Evolutionary conservation across 1,140 invertebrate species (phyloP), one percentile per base, ranked within the genome.

Genomic region (Nephila pilipes): DNA sequence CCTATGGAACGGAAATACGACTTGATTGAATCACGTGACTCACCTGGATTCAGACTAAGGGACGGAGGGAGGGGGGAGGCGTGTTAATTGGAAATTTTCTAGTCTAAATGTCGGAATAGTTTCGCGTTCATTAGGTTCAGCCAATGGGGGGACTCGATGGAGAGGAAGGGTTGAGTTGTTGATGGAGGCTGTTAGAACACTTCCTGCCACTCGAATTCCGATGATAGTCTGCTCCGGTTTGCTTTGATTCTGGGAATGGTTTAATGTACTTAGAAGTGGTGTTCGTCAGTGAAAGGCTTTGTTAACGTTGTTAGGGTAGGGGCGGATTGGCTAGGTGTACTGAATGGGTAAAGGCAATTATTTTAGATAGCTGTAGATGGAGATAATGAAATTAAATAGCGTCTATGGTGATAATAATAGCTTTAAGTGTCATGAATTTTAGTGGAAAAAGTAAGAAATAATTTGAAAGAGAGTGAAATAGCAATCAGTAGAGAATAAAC

Each of bases 21-120:
- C 32, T 65, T 79, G 63, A 89, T 89, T 57, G n/a, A 46, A 79
- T 89, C 63, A 89, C 54, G 36, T 89, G 87, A 87, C 29, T 65
- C 85, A 87, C 60, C 60, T 54, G 83, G 18, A 85, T 60, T 85
- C 25, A 32, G 54, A 32, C 57, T 36, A 20, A 18, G 20, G 3
- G 22, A 1, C n/a, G 36, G 5, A 14, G 38, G 12, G 29, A n/a
- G 25, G 69, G 29, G 22, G 63, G 3, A 32, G 65, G 54, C 55
- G 65, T 65, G 65, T 79, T 89, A 89, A 89, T 89, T 89, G 87
- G 65, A 89, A 89, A 89, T 79, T 79, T 89, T 89, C 87, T 75
- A 69, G 69, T 79, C 46, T 79, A 79, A 87, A 87, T 69, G 60
- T 46, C 36, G 29, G 85, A 87, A 85, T 85, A 83, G 80, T 55